Conservation (phyloP, 2,797 vertebrate genomes). For the Thamnophis elegans region DNA sequence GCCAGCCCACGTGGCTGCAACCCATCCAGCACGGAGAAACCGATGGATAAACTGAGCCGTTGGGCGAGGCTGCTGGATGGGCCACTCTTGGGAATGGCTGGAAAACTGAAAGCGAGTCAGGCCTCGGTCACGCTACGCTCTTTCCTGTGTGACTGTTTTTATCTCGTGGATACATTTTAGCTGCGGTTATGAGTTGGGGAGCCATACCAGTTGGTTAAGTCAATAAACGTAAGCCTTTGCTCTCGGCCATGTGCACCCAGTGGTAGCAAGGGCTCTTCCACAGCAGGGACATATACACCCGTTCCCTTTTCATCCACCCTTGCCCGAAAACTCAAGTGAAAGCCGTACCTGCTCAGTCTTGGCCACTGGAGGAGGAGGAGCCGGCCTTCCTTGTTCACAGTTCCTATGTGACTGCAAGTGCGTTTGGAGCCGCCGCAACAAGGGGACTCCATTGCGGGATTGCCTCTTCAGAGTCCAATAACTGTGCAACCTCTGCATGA, state of each 20-base stretch:
- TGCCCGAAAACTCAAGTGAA: not conserved
- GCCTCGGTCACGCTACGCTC: not conserved
- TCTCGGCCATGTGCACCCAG: not conserved
- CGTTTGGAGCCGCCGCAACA: constrained; percentile 94
- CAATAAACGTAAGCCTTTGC: not conserved
- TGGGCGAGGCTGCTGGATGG: not conserved
- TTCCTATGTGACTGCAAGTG: constrained; percentile 96
- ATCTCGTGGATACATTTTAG: not conserved
- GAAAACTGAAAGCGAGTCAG: not conserved
- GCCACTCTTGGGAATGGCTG: not conserved
- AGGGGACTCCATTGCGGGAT: constrained; percentile 94
- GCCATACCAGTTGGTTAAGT: not conserved
- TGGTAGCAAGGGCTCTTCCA: not conserved
- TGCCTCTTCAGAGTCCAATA: constrained; percentile 99
- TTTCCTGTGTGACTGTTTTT: not conserved
- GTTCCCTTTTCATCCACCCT: not conserved
- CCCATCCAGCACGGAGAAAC: not conserved
- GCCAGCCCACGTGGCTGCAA: not conserved
- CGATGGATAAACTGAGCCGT: not conserved
- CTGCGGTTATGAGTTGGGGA: not conserved
- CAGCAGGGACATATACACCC: not conserved
- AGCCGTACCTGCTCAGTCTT: constrained; percentile 21
- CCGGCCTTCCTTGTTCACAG: constrained; percentile 78
- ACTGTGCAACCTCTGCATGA: constrained; percentile 98
- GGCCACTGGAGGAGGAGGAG: not conserved